Evolutionary conservation across 2,113 vertebrate genomes (phyloP).

Genomic region (Uropsilus gracilis): DNA sequence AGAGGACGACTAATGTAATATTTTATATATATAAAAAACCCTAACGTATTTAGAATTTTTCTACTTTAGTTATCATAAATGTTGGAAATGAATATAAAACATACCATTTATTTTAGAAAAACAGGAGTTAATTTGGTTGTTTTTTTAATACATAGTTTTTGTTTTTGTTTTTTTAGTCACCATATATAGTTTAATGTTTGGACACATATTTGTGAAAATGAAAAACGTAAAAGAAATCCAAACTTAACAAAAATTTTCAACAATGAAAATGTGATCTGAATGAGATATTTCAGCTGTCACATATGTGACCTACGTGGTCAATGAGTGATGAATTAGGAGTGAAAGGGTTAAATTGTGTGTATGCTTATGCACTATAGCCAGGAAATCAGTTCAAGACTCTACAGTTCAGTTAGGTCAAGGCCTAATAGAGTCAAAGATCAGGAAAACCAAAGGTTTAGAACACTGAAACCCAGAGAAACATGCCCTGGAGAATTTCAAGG

Average conservation of each 20-base stretch:
- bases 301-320: neutral
- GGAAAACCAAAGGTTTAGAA: slow-evolving; percentile 44
- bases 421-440: slow-evolving; percentile 50
- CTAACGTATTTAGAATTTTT: neutral
- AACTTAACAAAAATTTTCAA: neutral
- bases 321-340: slow-evolving; percentile 47
- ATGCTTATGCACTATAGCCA: neutral
- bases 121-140: neutral
- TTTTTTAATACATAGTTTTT: neutral
- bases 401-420: slow-evolving; percentile 54
- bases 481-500: slow-evolving; percentile 61
- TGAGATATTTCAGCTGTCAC: neutral
- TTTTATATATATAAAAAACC: neutral
- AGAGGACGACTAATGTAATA: neutral
- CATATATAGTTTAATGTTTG: neutral
- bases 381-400: slow-evolving; percentile 60
- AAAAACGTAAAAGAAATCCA: neutral
- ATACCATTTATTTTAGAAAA: neutral
- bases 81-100: neutral
- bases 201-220: neutral
- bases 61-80: neutral
- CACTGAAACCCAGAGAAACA: slow-evolving; percentile 20
- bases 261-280: neutral
- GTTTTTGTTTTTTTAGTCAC: neutral
- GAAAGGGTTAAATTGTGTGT: slow-evolving; percentile 52